Evolutionary conservation across 1,140 invertebrate genomes (phyloP).

Genomic region (Drosophila navojoa): DNA sequence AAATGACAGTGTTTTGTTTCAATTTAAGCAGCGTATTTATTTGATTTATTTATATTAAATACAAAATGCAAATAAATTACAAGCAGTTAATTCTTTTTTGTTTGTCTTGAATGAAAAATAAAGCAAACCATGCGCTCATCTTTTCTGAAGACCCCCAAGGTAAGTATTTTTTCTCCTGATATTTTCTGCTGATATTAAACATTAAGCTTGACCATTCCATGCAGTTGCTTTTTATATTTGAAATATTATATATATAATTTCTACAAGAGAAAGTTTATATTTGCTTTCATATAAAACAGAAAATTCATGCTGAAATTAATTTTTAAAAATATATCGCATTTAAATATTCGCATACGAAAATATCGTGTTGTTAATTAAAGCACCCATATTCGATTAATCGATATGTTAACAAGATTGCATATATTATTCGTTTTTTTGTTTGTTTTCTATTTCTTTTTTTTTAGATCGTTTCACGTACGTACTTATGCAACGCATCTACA

Average conservation of each 20-base stretch:
- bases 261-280: not conserved
- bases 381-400: constrained; percentile 6
- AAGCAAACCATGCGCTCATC: not conserved
- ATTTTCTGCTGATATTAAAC: not conserved
- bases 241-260: not conserved
- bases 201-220: not conserved
- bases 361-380: not conserved
- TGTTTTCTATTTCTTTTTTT: not conserved
- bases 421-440: not conserved
- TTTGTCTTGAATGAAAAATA: not conserved
- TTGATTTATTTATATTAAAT: not conserved
- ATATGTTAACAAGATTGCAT: not conserved
- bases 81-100: not conserved
- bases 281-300: not conserved
- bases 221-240: not conserved
- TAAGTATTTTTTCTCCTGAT: not conserved
- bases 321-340: not conserved
- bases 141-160: not conserved
- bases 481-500: constrained; percentile 11
- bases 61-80: constrained; percentile 1
- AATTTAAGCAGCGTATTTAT: not conserved
- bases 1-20: not conserved
- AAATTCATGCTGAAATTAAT: not conserved
- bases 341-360: not conserved
- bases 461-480: not conserved